A percentile compares a stretch with the other conserved stretches of the same genome.
phyloP scores from a whole-genome alignment of 2,888 invertebrate species.

The Perdita meconis region DNA sequence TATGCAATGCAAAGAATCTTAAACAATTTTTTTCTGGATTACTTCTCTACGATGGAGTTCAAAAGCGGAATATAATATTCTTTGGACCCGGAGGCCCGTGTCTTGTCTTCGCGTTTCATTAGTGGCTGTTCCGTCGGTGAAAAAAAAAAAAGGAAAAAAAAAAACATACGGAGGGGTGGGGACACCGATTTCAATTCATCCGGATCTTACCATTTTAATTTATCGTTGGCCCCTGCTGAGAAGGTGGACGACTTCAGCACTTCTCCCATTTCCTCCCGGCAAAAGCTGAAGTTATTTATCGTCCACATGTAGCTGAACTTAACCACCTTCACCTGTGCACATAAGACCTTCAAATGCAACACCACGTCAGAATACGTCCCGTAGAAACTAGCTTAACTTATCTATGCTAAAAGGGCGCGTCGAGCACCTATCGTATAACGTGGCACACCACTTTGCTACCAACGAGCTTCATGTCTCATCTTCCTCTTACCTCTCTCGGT shows the following conservation, averaged over 20 bases:
- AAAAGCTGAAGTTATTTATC: constrained; percentile 99
- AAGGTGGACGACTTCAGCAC: constrained; percentile 99
- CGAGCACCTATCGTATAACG: neutral
- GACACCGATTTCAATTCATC: neutral
- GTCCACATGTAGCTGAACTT: constrained; percentile 99
- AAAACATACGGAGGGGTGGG: no score
- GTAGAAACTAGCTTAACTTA: constrained; percentile 71
- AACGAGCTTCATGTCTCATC: no score
- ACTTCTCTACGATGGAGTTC: constrained; percentile 14
- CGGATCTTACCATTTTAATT: constrained; percentile 96
- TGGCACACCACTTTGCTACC: neutral
- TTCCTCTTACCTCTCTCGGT: no score
- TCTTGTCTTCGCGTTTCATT: neutral
- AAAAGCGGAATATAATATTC: constrained; percentile 19
- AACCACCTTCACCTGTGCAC: constrained; percentile 97
- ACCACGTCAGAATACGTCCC: constrained; percentile 77
- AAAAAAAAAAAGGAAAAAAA: neutral
- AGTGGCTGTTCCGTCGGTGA: neutral
- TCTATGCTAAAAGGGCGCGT: constrained; percentile 58
- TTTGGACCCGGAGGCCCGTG: neutral
- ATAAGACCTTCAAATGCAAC: constrained; percentile 82
- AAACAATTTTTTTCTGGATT: constrained; percentile 48
- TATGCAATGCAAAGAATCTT: constrained; percentile 68
- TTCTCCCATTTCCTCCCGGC: constrained; percentile 99
- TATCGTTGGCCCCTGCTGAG: constrained; percentile 99